phyloP scores from a whole-genome alignment of 2,888 invertebrate species.

The Acanthosepion pharaonis region DNA sequence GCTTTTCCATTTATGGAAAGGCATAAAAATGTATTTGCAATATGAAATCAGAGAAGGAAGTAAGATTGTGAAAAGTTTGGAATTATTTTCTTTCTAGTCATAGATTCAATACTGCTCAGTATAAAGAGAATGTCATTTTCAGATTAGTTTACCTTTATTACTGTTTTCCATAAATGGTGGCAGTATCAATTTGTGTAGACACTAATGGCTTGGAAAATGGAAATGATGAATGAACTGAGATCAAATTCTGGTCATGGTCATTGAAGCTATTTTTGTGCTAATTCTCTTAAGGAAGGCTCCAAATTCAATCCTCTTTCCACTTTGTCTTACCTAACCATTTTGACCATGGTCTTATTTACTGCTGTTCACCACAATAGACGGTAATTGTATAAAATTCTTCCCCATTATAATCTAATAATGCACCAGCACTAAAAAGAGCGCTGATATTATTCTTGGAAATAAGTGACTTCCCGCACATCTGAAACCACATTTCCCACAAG shows the following conservation, averaged over 20 bases:
- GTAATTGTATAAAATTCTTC: neutral
- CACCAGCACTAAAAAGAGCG: neutral
- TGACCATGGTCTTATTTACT: neutral
- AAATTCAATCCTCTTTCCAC: slow-evolving; percentile 13
- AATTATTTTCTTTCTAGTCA: no score
- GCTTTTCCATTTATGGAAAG: no score
- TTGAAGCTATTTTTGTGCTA: neutral
- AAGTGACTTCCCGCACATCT: no score
- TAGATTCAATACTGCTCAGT: neutral
- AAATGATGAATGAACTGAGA: neutral
- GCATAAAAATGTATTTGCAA: no score
- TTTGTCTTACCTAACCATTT: neutral
- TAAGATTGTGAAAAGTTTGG: no score
- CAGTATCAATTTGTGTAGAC: neutral
- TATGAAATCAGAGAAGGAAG: no score
- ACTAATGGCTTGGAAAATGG: neutral
- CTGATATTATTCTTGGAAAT: slow-evolving; percentile 2
- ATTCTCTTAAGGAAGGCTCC: neutral
- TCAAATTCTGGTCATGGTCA: slow-evolving; percentile 33
- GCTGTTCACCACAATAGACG: neutral
- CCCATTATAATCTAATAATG: slow-evolving; percentile 33
- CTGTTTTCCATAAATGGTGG: neutral
- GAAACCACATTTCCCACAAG: no score
- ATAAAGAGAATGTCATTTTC: neutral
- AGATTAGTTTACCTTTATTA: neutral